Evolutionary conservation across 2,888 invertebrate species (phyloP).

Genomic region (Trachelus stipa): DNA sequence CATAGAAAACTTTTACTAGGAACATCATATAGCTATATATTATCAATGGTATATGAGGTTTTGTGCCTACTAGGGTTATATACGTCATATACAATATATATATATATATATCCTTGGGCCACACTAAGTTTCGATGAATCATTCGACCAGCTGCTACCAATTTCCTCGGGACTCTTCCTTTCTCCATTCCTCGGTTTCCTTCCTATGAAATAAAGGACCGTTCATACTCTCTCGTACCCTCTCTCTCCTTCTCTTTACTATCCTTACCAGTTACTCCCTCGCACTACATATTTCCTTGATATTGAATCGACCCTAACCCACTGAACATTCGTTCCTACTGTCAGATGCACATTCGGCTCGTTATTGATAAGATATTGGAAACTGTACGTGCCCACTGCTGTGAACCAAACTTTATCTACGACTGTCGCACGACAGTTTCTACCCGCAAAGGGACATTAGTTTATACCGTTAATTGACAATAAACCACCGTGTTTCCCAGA

Average conservation of each 20-base stretch:
- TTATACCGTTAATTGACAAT: neutral
- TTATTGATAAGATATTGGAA: conserved; percentile 14
- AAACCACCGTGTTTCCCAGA: neutral
- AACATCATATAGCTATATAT: neutral
- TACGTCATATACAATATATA: neutral
- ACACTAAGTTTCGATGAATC: neutral
- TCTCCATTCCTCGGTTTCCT: neutral
- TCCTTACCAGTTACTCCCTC: neutral
- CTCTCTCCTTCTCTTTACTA: neutral
- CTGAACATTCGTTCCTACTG: conserved; percentile 9
- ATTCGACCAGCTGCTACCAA: conserved; percentile 9
- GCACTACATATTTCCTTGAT: neutral
- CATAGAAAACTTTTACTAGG: neutral
- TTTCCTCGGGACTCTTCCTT: neutral
- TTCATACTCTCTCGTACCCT: neutral
- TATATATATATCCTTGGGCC: neutral
- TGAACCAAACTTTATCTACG: neutral
- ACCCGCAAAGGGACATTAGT: neutral
- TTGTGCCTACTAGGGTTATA: neutral
- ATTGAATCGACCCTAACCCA: conserved; percentile 6
- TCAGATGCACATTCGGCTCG: conserved; percentile 7
- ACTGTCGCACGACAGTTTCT: neutral
- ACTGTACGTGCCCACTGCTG: neutral
- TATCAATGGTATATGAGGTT: neutral
- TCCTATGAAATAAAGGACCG: neutral